These are phyloP conservation scores for Hirtodrosophila duncani DNA, from an alignment of 2,888 invertebrate species.

Conservation along the genomic window DNA sequence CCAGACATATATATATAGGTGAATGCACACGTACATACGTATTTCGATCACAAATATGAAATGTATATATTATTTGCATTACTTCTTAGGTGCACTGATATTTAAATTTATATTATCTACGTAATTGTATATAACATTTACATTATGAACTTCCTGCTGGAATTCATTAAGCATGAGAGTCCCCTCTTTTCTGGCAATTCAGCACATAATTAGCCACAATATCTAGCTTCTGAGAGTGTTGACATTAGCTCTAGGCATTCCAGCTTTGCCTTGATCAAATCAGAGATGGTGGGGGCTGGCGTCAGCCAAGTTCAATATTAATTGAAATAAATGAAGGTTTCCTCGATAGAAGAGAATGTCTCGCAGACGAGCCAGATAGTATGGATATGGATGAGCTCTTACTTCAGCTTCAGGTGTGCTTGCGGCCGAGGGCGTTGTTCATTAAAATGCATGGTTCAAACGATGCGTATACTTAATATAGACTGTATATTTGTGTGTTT, in stretches of 20 bases:
- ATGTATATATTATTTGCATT: too few species aligned
- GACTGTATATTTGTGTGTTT: conserved; percentile 38
- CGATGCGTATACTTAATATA: conserved; percentile 71
- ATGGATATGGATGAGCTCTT: conserved; percentile 6
- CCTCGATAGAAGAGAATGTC: conserved; percentile 31
- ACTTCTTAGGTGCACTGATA: too few species aligned
- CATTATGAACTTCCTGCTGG: too few species aligned
- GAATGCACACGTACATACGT: too few species aligned
- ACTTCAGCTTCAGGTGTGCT: conserved; percentile 39
- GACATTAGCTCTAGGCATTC: conserved; percentile 28
- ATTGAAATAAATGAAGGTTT: conserved; percentile 69
- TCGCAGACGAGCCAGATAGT: conserved; percentile 10
- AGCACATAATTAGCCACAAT: too few species aligned
- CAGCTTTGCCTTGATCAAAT: conserved; percentile 47
- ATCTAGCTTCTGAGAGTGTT: too few species aligned
- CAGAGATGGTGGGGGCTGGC: conserved; percentile 6
- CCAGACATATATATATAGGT: too few species aligned
- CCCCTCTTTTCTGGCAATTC: too few species aligned
- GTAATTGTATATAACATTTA: too few species aligned
- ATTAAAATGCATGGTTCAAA: conserved; percentile 71
- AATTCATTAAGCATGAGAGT: too few species aligned
- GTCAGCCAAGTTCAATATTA: conserved; percentile 50
- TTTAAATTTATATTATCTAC: too few species aligned
- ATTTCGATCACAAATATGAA: too few species aligned
- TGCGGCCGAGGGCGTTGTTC: conserved; percentile 47